A percentile compares a stretch with the other conserved stretches of the same genome.
Conservation (phyloP, 30 jellyfish, hydroid and myxozoan species). For the Cassiopea andromeda region DNA sequence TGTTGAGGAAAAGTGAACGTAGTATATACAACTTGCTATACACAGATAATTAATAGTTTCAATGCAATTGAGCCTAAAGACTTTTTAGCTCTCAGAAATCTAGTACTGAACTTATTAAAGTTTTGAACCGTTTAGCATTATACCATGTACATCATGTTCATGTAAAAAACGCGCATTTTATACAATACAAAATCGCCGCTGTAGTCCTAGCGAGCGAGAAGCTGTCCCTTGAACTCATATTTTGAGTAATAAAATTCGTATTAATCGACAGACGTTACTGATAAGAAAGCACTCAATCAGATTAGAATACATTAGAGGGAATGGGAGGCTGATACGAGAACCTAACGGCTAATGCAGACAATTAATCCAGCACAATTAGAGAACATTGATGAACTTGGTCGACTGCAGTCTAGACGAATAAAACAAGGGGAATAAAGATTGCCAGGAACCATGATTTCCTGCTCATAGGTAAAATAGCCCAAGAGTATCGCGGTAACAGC, state of each 20-base stretch:
- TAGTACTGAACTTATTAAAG: too few relatives aligned
- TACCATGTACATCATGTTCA: too few relatives aligned
- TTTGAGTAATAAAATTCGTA: background rate
- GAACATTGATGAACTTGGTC: background rate
- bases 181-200: too few relatives aligned
- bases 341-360: background rate
- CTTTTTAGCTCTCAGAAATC: too few relatives aligned
- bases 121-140: too few relatives aligned
- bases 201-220: too few relatives aligned
- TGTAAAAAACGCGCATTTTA: too few relatives aligned
- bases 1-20: too few relatives aligned
- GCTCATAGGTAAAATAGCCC: background rate
- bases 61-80: too few relatives aligned
- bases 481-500: background rate
- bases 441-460: constrained; percentile 23
- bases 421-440: background rate
- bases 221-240: too few relatives aligned
- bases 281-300: background rate
- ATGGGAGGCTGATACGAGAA: background rate
- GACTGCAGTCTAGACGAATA: background rate
- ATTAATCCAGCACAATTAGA: background rate
- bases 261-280: background rate
- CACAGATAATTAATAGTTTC: too few relatives aligned
- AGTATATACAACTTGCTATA: too few relatives aligned
- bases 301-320: background rate